Percentiles rank a stretch among this genome's conserved stretches.
Evolutionary conservation across 2,888 invertebrate genomes (phyloP).

Genomic region (Cabera pusaria): DNA sequence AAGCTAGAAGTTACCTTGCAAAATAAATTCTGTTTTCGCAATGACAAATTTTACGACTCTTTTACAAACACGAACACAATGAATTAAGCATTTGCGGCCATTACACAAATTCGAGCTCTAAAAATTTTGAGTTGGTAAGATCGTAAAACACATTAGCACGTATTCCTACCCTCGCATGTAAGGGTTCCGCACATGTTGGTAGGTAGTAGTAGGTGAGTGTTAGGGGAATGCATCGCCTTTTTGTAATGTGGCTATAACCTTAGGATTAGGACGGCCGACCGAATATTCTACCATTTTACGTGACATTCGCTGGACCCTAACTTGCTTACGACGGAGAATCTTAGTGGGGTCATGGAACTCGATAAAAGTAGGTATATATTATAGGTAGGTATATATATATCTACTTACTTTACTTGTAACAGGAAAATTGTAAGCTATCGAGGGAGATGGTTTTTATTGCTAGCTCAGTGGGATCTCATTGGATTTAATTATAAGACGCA

Average conservation of each 20-base stretch:
- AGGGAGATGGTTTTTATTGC: background rate
- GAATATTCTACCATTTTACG: conserved; percentile 54
- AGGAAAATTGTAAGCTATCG: background rate
- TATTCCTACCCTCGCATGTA: conserved; percentile 52
- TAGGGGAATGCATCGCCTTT: conserved; percentile 76
- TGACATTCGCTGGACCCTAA: conserved; percentile 48
- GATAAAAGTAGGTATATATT: conserved; percentile 5
- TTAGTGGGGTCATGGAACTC: conserved; percentile 34
- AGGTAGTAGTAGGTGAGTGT: conserved; percentile 40
- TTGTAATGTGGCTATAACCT: conserved; percentile 75
- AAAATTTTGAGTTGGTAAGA: conserved; percentile 53
- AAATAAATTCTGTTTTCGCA: conserved; percentile 5
- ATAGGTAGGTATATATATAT: too few species aligned
- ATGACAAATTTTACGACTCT: conserved; percentile 15
- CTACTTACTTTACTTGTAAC: background rate
- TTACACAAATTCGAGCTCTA: conserved; percentile 46
- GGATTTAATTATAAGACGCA: too few species aligned
- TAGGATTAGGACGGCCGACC: conserved; percentile 52
- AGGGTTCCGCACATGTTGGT: conserved; percentile 21
- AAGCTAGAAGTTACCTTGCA: background rate
- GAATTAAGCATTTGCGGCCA: conserved; percentile 40
- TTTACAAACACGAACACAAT: conserved; percentile 33
- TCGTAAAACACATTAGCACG: conserved; percentile 79
- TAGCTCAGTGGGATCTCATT: too few species aligned
- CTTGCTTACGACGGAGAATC: conserved; percentile 50